Evolutionary conservation across 2,797 vertebrate genomes (phyloP), one percentile per base, ranked within the genome.

Genomic region (Adrianichthys oophorus): DNA sequence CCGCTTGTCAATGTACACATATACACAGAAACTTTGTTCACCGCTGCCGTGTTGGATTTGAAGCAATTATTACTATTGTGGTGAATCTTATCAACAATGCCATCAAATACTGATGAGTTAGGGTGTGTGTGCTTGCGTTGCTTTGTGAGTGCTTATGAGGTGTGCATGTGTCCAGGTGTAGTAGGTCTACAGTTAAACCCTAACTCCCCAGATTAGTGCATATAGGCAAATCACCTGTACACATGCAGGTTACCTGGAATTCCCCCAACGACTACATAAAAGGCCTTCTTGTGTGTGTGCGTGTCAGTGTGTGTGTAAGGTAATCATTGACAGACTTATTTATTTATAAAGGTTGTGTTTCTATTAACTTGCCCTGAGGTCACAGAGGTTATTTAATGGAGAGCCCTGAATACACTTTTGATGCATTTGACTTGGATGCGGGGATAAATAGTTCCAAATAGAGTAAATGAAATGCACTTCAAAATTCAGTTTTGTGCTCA

Each of bases 191-290:
- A 88, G 91, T 92, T 93, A 89, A 64, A 76, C 77, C 64, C 77
- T 86, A 90, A 83, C 82, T 75, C 83, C 58, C 51, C 42, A 74
- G 81, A 89, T 89, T 84, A 80, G 73, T 62, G 67, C 75, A 66
- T 53, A 57, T 89, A 90, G 72, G 89, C 89, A 90, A 90, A 90
- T 90, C 82, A 88, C 76, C 74, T 85, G 79, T 79, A 71, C 65
- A 63, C 54, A 84, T 75, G 76, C 62, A 70, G 66, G 76, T 68
- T 60, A 44, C 50, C 23, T 85, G 89, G 85, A 87, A 88, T 72
- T 86, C 62, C 87, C 89, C 83, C 18, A 60, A 67, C 44, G n/a
- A 18, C 42, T 10, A 42, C 56, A 29, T 23, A 54, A 49, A 59
- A 63, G 29, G 23, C 52, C 32, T n/a, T 16, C 17, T 42, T 49